Conservation (phyloP, 1,140 invertebrate genomes). For the Sweltsa coloradensis region DNA sequence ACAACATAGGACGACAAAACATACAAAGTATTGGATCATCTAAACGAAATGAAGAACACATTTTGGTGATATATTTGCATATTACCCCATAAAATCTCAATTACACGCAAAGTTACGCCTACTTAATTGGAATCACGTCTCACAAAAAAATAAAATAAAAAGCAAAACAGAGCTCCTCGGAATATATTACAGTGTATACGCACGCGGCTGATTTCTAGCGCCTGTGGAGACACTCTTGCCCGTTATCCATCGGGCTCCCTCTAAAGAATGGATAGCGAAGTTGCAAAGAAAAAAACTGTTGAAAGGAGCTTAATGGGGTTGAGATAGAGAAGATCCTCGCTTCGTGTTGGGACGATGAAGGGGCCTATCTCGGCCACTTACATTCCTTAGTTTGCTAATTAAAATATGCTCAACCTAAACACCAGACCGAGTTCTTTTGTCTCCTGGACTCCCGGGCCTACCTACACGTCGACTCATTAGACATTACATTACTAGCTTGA, state of each 20-base stretch:
- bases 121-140: too few species aligned
- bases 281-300: not conserved
- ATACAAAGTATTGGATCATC: constrained; percentile 1
- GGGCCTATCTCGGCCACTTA: not conserved
- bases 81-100: constrained; percentile 5
- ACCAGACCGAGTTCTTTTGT: not conserved
- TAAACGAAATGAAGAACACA: too few species aligned
- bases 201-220: too few species aligned
- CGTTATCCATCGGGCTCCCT: too few species aligned
- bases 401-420: constrained; percentile 3
- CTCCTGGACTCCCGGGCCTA: not conserved
- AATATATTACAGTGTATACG: too few species aligned
- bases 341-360: not conserved
- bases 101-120: not conserved
- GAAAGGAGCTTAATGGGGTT: constrained; percentile 2
- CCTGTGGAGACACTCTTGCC: too few species aligned
- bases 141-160: too few species aligned
- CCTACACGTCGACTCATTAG: too few species aligned
- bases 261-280: not conserved
- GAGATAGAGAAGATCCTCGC: constrained; percentile 2
- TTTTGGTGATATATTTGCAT: constrained; percentile 3
- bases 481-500: too few species aligned
- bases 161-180: too few species aligned
- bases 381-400: constrained; percentile 3
- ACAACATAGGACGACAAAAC: too few species aligned